A percentile compares a stretch with the other conserved stretches of the same genome.
Conservation (phyloP, 2,888 invertebrate species). For the Lycocerus yunnanus region DNA sequence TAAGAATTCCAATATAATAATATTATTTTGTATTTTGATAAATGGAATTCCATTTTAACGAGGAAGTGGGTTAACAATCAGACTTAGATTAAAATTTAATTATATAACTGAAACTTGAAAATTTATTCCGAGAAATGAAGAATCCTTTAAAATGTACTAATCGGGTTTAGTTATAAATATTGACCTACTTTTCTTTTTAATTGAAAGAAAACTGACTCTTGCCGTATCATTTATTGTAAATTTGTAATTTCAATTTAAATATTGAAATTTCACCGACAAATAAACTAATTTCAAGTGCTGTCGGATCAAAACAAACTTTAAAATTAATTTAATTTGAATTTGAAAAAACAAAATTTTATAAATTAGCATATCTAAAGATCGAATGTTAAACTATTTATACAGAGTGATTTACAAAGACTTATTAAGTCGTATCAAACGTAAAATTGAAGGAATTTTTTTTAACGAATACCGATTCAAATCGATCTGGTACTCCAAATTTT, state of each 20-base stretch:
- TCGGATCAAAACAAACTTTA: neutral
- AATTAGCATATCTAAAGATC: neutral
- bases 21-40: constrained; percentile 11
- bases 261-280: neutral
- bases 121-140: constrained; percentile 13
- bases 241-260: constrained; percentile 1
- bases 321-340: neutral
- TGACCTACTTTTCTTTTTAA: constrained; percentile 7
- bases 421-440: no score
- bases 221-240: neutral
- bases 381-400: neutral
- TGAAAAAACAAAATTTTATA: neutral
- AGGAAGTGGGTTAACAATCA: constrained; percentile 20
- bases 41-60: constrained; percentile 12
- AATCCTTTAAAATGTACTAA: constrained; percentile 12
- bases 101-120: constrained; percentile 23
- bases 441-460: no score
- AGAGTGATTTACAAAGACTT: neutral
- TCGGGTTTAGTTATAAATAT: constrained; percentile 12
- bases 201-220: neutral
- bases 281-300: neutral
- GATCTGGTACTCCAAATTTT: no score
- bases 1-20: constrained; percentile 8
- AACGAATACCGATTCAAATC: no score
- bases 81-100: constrained; percentile 23